Base-by-base conservation (phyloP, 2,888 invertebrate species). In the Ptychoptera albimana region DNA sequence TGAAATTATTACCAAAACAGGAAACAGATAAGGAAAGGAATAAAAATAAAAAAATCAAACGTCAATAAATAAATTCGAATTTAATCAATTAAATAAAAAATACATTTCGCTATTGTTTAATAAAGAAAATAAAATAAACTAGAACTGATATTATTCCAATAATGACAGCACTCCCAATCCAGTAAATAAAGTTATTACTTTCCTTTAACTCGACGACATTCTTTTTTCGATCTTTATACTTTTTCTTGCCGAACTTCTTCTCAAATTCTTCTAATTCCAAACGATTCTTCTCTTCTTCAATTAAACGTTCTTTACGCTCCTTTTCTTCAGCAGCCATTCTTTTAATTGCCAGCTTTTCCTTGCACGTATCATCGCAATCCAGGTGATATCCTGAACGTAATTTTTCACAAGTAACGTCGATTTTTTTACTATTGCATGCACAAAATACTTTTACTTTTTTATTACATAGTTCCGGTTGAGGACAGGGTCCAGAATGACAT, bases 371-470 rank as follows among this genome's bases (percentile, higher is more conserved):
- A 56, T 86, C 80, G 55, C 84, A 85, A 1, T 59, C 54, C 2
- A 85, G 59, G 11, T 45, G 37, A n/a, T 46, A 51, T 2, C 60
- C 59, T 2, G 52, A 50, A 4, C 71, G 62, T 30, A 75, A 70
- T 35, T 68, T 59, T 52, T 77, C 75, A 53, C 88, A 88, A 1
- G 73, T 67, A 48, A 80, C 68, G 53, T 88, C 82, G 53, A 75
- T 74, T 60, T 82, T 87, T 8, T 83, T 63, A 46, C 82, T 74
- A 52, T 81, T 81, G 60, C 93, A 93, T 31, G 70, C 65, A 54
- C 93, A 93, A 46, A 73, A 69, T 0, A 87, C 63, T 60, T 82
- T 84, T 0, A 88, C 74, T 60, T 85, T 88, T 57, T 84, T 84
- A 45, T 73, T 75, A 58, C 93, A 93, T 1, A 66, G 59, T 48